A percentile compares a stretch with the other conserved stretches of the same genome.
These are phyloP conservation scores for Eubasilissa splendida DNA, from an alignment of 2,888 invertebrate genomes.

Conservation along the genomic window DNA sequence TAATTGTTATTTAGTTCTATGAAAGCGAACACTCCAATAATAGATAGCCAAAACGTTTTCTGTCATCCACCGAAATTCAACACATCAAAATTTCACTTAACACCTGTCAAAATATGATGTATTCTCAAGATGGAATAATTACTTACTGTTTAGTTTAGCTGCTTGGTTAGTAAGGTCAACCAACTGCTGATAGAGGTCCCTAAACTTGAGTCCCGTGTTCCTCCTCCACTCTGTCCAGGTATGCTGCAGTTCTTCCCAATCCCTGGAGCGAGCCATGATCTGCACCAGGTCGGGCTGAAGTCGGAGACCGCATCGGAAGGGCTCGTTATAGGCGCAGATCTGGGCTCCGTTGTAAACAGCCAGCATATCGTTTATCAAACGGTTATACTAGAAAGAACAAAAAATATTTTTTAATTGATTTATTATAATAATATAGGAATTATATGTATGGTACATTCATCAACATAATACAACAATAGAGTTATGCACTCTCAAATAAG, in stretches of 20 bases:
- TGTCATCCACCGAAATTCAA: too few species aligned
- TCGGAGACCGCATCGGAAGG: conserved; percentile 85
- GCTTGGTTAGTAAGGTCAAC: conserved; percentile 87
- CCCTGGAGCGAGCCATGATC: conserved; percentile 85
- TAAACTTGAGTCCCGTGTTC: conserved; percentile 84
- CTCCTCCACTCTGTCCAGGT: conserved; percentile 94
- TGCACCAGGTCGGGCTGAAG: conserved; percentile 84
- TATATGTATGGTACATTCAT: too few species aligned
- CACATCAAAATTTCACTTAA: too few species aligned
- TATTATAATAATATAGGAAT: too few species aligned
- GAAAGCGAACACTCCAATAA: too few species aligned
- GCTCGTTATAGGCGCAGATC: conserved; percentile 88
- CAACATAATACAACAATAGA: too few species aligned
- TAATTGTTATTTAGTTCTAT: too few species aligned
- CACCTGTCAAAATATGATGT: too few species aligned
- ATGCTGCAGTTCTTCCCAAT: conserved; percentile 91
- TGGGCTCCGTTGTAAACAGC: conserved; percentile 89
- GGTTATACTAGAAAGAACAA: conserved; percentile 81
- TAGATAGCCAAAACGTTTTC: too few species aligned
- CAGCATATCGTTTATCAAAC: conserved; percentile 90
- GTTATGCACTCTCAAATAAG: too few species aligned
- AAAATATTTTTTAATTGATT: too few species aligned
- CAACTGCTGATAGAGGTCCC: conserved; percentile 86
- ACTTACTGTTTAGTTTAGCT: conserved; percentile 85
- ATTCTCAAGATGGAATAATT: not conserved